Evolutionary conservation across 1,140 invertebrate species (phyloP).

Genomic region (Sitodiplosis mosellana): DNA sequence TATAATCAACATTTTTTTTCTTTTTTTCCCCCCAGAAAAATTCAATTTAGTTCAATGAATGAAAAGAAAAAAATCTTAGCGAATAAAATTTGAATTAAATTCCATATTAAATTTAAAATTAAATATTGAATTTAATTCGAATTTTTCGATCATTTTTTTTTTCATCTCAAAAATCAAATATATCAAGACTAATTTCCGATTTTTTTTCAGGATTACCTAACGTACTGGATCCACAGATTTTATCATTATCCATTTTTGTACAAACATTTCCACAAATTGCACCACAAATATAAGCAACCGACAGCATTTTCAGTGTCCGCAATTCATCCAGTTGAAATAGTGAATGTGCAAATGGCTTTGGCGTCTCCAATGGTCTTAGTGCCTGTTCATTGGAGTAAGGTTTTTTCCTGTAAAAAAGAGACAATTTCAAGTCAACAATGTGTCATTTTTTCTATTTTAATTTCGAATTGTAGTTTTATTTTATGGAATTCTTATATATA

Average conservation of each 20-base stretch:
- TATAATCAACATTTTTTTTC: too few species aligned
- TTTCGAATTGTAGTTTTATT: constrained; percentile 32
- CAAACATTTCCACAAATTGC: constrained; percentile 52
- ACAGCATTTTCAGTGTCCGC: constrained; percentile 55
- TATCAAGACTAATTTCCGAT: too few species aligned
- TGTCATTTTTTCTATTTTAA: constrained; percentile 5
- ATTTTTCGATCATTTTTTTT: too few species aligned
- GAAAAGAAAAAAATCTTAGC: too few species aligned
- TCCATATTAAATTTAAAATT: too few species aligned
- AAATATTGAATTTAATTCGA: too few species aligned
- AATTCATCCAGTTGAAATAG: constrained; percentile 48
- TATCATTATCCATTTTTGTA: constrained; percentile 50
- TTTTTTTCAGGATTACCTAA: constrained; percentile 39
- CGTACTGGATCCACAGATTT: constrained; percentile 45
- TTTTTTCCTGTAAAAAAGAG: too few species aligned
- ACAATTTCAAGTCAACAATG: neutral
- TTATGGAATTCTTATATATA: constrained; percentile 36
- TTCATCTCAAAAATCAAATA: too few species aligned
- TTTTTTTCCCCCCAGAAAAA: too few species aligned
- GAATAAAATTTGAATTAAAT: too few species aligned
- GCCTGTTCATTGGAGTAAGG: constrained; percentile 46
- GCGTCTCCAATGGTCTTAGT: constrained; percentile 34
- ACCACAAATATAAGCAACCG: constrained; percentile 56
- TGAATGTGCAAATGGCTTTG: constrained; percentile 37
- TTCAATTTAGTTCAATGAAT: too few species aligned